Evolutionary conservation across 2,113 vertebrate species (phyloP), one percentile per base, ranked within the genome.

Genomic region (Tragelaphus buxtoni): DNA sequence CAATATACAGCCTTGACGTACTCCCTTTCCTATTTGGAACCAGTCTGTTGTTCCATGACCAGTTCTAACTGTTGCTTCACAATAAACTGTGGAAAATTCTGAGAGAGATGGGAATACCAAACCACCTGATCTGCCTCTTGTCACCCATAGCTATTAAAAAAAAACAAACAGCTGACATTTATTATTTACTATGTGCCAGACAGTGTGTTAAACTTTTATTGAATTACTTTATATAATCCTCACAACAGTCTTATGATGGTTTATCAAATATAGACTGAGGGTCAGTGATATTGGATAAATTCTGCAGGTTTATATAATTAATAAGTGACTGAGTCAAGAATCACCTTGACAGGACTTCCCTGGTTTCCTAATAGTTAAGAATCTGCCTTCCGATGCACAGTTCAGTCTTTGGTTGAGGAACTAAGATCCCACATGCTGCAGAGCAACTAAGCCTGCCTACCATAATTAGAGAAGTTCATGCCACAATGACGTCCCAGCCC

Each of bases 111-210:
- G 39, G 39, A 39, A 39, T 39, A 39, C 39, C 39, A 39, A 3
- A 39, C 39, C 39, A 39, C 39, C 39, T 39, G 39, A 39, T 39
- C 39, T 39, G 39, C 39, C 39, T 39, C 39, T 39, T 39, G 39
- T 39, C 39, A 39, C 39, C 39, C 39, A 39, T 39, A 88, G 22
- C 39, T 82, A 77, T 45, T 45, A 77, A 77, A 94, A 20, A 53
- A 3, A n/a, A 65, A n/a, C 20, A 14, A 65, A 45, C 17, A 92
- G 49, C 74, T 90, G 80, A 83, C 60, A 74, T 74, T 91, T 92
- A 92, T 77, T 92, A 42, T 88, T 88, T 96, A 95, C 63, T 69
- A 26, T 72, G 69, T 95, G 47, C 22, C 83, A 95, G 35, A 95
- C 49, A 65, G 28, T 17, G 11, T 95, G 72, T 55, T 87, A 95